These are phyloP conservation scores for Ophion costatus DNA, from an alignment of 2,888 invertebrate genomes.

Conservation along the genomic window DNA sequence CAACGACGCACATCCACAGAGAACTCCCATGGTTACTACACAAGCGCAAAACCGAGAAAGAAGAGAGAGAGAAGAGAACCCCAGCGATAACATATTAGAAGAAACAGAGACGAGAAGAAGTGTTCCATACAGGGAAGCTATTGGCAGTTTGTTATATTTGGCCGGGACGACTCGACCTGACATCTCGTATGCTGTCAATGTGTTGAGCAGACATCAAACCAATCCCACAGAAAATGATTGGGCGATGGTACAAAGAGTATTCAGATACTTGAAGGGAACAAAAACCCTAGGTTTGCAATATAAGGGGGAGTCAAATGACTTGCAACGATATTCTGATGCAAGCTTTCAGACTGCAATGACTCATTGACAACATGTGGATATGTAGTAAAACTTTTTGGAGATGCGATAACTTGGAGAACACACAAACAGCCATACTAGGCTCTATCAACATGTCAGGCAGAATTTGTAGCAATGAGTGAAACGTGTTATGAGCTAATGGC, in stretches of 20 bases:
- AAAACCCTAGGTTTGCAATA: constrained; percentile 42
- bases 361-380: constrained; percentile 58
- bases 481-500: constrained; percentile 56
- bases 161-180: constrained; percentile 60
- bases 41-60: constrained; percentile 41
- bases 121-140: constrained; percentile 59
- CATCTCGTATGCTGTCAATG: background rate
- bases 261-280: constrained; percentile 53
- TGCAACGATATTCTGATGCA: no score
- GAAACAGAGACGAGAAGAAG: constrained; percentile 7
- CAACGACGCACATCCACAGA: constrained; percentile 42
- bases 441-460: constrained; percentile 59
- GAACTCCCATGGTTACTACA: constrained; percentile 62
- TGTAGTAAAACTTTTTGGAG: constrained; percentile 42
- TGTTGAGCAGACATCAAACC: constrained; percentile 53
- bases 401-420: constrained; percentile 51
- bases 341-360: constrained; percentile 44
- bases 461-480: constrained; percentile 54
- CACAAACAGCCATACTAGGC: constrained; percentile 57
- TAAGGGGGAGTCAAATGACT: background rate
- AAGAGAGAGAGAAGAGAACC: no score
- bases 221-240: constrained; percentile 53
- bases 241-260: constrained; percentile 54
- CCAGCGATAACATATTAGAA: constrained; percentile 4
- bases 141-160: constrained; percentile 69